Conservation (phyloP, 2,888 invertebrate species). For the Trissoscelio sp. region DNA sequence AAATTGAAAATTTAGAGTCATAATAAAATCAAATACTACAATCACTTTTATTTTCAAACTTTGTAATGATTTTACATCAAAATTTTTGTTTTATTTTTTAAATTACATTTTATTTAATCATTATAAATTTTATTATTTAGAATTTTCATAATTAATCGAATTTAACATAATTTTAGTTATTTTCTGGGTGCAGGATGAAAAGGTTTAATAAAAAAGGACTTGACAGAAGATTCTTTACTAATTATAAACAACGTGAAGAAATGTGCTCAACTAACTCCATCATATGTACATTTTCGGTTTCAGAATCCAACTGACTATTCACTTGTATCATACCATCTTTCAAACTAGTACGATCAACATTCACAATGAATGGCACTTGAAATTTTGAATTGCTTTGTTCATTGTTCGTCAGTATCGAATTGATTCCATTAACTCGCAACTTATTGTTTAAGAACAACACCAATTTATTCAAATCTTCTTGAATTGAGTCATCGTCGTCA, state of each 20-base stretch:
- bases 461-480: conserved; percentile 85
- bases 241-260: conserved; percentile 56
- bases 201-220: too few species aligned
- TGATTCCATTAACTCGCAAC: conserved; percentile 82
- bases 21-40: too few species aligned
- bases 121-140: too few species aligned
- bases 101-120: too few species aligned
- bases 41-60: too few species aligned
- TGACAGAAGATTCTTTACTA: conserved; percentile 35
- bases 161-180: too few species aligned
- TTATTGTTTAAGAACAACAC: conserved; percentile 85
- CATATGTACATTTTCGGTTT: conserved; percentile 79
- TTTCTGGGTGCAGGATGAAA: too few species aligned
- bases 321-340: conserved; percentile 88
- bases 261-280: conserved; percentile 77
- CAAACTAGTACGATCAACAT: conserved; percentile 88
- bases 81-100: too few species aligned
- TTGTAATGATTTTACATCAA: too few species aligned
- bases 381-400: conserved; percentile 77
- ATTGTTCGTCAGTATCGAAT: conserved; percentile 76
- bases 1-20: too few species aligned
- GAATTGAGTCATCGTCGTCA: conserved; percentile 79
- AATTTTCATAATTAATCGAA: too few species aligned
- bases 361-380: conserved; percentile 88
- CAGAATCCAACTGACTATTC: conserved; percentile 84